These are phyloP conservation scores for Sepiola atlantica DNA, from an alignment of 2,888 invertebrate species.

Conservation along the genomic window DNA sequence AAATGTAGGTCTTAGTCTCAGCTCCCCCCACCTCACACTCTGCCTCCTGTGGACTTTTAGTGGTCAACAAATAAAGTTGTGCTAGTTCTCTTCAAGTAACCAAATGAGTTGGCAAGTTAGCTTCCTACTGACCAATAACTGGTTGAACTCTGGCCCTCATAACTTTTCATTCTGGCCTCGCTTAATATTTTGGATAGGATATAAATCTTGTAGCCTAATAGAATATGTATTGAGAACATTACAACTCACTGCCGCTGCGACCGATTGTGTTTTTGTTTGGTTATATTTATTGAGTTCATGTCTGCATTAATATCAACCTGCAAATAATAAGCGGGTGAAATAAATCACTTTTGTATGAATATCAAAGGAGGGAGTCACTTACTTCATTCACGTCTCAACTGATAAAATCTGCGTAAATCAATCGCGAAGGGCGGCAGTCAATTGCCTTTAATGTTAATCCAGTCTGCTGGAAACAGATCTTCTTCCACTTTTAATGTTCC, in stretches of 20 bases:
- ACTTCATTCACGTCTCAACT: not conserved
- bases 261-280: not conserved
- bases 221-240: constrained; percentile 12
- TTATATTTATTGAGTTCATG: not conserved
- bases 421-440: not conserved
- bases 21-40: not conserved
- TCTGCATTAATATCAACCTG: constrained; percentile 9
- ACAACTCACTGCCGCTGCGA: not conserved
- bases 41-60: not conserved
- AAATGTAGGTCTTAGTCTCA: not conserved
- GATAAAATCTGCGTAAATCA: not conserved
- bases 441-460: not conserved
- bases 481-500: not conserved
- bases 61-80: not conserved
- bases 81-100: not conserved
- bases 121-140: not conserved
- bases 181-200: not conserved
- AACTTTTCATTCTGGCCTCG: not conserved
- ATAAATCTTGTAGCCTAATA: not conserved
- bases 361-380: not conserved
- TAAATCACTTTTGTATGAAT: not conserved
- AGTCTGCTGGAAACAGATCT: not conserved
- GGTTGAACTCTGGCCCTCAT: constrained; percentile 32
- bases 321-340: not conserved
- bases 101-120: not conserved